Conservation (phyloP, 2,888 invertebrate genomes). For the Amphimallon solstitiale region DNA sequence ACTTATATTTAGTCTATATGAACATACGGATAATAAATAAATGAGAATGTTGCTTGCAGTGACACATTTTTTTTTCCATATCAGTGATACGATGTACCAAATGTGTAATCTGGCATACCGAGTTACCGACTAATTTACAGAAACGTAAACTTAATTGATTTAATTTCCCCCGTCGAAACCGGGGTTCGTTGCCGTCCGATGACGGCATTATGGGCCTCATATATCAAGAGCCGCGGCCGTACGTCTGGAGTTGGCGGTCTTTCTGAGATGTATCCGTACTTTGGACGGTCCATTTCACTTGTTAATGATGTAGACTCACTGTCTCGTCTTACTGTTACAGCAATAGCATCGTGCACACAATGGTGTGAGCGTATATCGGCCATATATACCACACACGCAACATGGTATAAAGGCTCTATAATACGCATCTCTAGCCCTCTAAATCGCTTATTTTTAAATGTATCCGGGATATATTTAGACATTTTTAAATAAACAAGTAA, state of each 20-base stretch:
- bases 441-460: no score
- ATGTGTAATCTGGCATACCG: slow-evolving; percentile 14
- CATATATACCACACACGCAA: no score
- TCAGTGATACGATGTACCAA: not conserved
- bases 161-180: slow-evolving; percentile 42
- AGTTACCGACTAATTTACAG: slow-evolving; percentile 34
- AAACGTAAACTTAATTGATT: slow-evolving; percentile 44
- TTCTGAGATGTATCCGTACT: slow-evolving; percentile 49
- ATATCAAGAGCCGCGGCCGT: slow-evolving; percentile 45
- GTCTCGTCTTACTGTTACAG: slow-evolving; percentile 52
- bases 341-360: not conserved
- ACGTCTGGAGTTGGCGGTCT: slow-evolving; percentile 48
- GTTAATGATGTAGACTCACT: slow-evolving; percentile 60
- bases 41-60: no score
- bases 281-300: slow-evolving; percentile 57
- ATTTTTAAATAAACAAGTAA: no score
- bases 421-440: not conserved
- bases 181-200: slow-evolving; percentile 39
- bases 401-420: not conserved
- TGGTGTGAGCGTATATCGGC: no score
- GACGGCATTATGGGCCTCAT: slow-evolving; percentile 45
- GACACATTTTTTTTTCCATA: no score
- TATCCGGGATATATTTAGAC: no score
- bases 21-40: no score
- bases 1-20: no score